Evolutionary conservation across 2,113 vertebrate genomes (phyloP).

Genomic region (Naja naja): DNA sequence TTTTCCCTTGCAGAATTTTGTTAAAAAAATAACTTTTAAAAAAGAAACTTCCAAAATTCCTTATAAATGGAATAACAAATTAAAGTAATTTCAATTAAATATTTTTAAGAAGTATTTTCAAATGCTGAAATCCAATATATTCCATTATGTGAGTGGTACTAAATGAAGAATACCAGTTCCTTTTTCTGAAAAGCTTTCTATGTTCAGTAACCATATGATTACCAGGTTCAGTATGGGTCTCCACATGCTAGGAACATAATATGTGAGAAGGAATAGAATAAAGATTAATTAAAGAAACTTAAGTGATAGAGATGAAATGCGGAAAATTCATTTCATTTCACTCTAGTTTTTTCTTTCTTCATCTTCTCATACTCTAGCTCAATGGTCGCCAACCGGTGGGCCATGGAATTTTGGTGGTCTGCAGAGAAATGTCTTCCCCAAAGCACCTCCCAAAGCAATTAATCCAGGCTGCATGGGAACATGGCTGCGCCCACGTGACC

Average conservation of each 20-base stretch:
- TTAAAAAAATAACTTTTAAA: not conserved
- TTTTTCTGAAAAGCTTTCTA: not conserved
- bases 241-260: not conserved
- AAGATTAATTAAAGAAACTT: not conserved
- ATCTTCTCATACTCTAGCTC: not conserved
- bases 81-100: not conserved
- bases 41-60: not conserved
- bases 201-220: not conserved
- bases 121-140: not conserved
- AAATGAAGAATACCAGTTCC: not conserved
- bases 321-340: not conserved
- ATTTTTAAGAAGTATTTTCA: not conserved
- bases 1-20: not conserved
- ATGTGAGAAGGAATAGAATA: not conserved
- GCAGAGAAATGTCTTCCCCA: too few relatives aligned
- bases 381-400: too few relatives aligned
- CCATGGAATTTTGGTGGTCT: too few relatives aligned
- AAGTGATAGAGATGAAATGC: not conserved
- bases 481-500: too few relatives aligned
- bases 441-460: too few relatives aligned
- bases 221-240: not conserved
- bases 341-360: not conserved
- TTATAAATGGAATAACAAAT: not conserved
- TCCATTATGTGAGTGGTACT: not conserved
- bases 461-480: too few relatives aligned